phyloP scores from a whole-genome alignment of 2,113 vertebrate genomes.

The Ceyx melanurus region DNA sequence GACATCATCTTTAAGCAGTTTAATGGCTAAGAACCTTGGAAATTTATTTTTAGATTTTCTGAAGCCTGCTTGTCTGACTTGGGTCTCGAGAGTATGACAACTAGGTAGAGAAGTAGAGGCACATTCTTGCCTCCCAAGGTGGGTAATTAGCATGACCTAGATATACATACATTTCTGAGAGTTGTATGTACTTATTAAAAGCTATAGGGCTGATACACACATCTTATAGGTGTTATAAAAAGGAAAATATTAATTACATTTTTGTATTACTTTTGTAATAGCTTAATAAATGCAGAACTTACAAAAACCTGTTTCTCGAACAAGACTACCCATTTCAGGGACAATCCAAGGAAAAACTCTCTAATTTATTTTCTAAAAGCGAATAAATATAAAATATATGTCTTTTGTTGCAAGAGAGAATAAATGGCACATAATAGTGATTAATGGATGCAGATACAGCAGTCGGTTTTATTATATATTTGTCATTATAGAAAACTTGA shows the following conservation, averaged over 20 bases:
- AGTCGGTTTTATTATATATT: neutral
- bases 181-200: constrained; percentile 29
- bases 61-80: constrained; percentile 23
- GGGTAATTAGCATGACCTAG: constrained; percentile 55
- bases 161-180: constrained; percentile 39
- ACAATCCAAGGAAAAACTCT: neutral
- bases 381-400: neutral
- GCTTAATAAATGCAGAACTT: neutral
- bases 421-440: neutral
- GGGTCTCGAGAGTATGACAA: constrained; percentile 31
- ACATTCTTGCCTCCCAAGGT: constrained; percentile 19
- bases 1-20: constrained; percentile 16
- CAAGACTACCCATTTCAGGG: neutral
- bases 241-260: constrained; percentile 10
- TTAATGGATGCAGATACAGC: neutral
- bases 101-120: constrained; percentile 3
- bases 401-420: neutral
- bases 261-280: neutral
- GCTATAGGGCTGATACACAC: neutral
- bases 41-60: constrained; percentile 61
- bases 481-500: neutral
- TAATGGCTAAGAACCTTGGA: constrained; percentile 11
- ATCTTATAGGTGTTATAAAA: neutral
- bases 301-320: neutral
- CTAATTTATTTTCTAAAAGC: neutral